Percentiles rank a stretch among this genome's conserved stretches.
Conservation (phyloP, 2,888 invertebrate species). For the Drosophila anomalata region DNA sequence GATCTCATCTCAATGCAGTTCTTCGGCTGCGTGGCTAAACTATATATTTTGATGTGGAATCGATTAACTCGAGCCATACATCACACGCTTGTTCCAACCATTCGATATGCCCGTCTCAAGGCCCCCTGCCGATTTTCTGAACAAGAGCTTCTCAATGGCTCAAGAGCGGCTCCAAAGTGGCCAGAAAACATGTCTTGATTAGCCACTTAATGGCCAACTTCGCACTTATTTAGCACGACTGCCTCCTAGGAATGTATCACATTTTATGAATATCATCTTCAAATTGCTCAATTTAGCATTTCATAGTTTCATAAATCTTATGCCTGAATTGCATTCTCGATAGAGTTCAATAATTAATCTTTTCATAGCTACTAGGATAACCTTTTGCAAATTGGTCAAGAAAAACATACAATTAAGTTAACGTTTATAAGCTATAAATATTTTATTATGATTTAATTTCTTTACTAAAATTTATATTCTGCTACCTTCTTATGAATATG, state of each 20-base stretch:
- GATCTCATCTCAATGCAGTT: constrained; percentile 31
- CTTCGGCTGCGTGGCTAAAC: constrained; percentile 33
- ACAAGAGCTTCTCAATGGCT: constrained; percentile 10
- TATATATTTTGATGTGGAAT: constrained; percentile 48
- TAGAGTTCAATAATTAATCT: not conserved
- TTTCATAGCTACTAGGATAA: not conserved
- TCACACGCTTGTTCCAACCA: constrained; percentile 56
- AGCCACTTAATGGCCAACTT: constrained; percentile 34
- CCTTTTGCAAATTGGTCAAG: not conserved
- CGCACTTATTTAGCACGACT: constrained; percentile 33
- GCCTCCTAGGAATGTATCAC: not conserved
- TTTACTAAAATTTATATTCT: not conserved
- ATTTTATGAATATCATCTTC: constrained; percentile 17
- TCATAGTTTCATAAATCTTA: constrained; percentile 14
- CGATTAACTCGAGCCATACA: constrained; percentile 45
- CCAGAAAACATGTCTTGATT: constrained; percentile 28
- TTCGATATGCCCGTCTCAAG: constrained; percentile 53
- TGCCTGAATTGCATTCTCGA: not conserved
- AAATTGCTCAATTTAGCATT: constrained; percentile 26
- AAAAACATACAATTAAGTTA: not conserved
- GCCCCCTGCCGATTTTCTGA: constrained; percentile 20
- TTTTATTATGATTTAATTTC: not conserved
- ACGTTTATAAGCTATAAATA: not conserved
- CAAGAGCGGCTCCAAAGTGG: constrained; percentile 17
- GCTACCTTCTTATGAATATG: not conserved